Percentiles rank a stretch among this genome's conserved stretches.
These are phyloP conservation scores for Halcyon senegalensis DNA, from an alignment of 2,113 vertebrate species.

Conservation along the genomic window DNA sequence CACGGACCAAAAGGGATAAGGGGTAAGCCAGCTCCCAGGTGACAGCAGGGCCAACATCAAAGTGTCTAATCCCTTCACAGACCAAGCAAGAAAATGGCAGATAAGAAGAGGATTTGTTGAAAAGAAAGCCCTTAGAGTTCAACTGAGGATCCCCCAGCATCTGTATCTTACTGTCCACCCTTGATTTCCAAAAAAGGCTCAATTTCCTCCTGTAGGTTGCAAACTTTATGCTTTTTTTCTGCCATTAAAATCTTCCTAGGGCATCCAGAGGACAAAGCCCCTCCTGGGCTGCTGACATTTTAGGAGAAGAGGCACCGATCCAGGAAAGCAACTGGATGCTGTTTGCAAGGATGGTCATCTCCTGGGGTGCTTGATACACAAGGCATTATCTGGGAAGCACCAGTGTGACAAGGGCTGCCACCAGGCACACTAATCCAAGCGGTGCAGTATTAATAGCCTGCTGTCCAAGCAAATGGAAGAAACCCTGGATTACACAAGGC, in stretches of 20 bases:
- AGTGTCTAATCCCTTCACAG: neutral
- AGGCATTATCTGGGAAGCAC: neutral
- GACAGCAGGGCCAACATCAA: neutral
- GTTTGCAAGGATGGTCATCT: neutral
- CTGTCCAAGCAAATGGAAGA: neutral
- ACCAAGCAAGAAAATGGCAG: neutral
- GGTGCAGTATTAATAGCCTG: neutral
- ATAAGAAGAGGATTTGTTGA: neutral
- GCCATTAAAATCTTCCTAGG: neutral
- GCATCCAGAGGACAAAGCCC: conserved; percentile 22
- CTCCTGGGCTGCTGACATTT: neutral
- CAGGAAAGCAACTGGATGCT: neutral
- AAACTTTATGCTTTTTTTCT: neutral
- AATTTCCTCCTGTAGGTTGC: fast-evolving
- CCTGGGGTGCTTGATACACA: neutral
- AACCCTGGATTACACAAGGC: neutral
- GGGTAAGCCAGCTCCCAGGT: neutral
- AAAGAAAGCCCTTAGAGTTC: neutral
- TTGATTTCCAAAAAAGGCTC: neutral
- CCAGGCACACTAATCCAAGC: neutral
- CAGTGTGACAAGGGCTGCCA: neutral
- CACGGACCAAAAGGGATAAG: neutral
- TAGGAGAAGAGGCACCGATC: neutral
- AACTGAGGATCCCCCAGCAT: neutral
- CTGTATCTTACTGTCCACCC: neutral